Conservation (phyloP, 1,140 invertebrate species). For the Laupala kohalensis region DNA sequence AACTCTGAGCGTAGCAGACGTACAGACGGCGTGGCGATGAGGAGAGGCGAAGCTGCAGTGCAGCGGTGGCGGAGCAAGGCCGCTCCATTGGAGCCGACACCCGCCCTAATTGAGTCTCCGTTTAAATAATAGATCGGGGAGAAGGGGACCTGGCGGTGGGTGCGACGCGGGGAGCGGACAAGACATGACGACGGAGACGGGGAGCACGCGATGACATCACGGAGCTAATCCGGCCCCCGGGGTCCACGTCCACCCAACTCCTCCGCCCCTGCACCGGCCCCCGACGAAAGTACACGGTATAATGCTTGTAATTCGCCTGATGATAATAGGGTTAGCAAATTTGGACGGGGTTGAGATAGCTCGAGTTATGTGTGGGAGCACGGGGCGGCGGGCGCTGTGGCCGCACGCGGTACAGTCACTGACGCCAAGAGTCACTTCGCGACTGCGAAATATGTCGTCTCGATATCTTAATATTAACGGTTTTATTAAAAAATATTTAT, state of each 20-base stretch:
- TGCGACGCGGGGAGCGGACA: not conserved
- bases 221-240: not conserved
- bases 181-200: not conserved
- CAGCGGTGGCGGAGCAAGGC: too few species aligned
- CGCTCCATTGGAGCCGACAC: not conserved
- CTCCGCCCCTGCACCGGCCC: too few species aligned
- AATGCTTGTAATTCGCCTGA: not conserved
- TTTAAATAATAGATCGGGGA: not conserved
- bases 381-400: too few species aligned
- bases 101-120: not conserved
- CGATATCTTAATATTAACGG: too few species aligned
- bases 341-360: not conserved
- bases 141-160: not conserved
- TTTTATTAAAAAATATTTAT: too few species aligned
- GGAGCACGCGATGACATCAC: not conserved
- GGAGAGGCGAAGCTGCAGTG: too few species aligned
- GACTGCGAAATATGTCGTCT: too few species aligned
- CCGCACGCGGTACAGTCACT: not conserved
- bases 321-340: not conserved
- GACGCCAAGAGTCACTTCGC: too few species aligned
- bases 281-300: not conserved
- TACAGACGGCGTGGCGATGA: too few species aligned
- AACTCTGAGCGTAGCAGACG: too few species aligned
- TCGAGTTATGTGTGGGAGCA: not conserved
- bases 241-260: not conserved